Evolutionary conservation across 2,888 invertebrate genomes (phyloP).

Genomic region (Papilio gigon): DNA sequence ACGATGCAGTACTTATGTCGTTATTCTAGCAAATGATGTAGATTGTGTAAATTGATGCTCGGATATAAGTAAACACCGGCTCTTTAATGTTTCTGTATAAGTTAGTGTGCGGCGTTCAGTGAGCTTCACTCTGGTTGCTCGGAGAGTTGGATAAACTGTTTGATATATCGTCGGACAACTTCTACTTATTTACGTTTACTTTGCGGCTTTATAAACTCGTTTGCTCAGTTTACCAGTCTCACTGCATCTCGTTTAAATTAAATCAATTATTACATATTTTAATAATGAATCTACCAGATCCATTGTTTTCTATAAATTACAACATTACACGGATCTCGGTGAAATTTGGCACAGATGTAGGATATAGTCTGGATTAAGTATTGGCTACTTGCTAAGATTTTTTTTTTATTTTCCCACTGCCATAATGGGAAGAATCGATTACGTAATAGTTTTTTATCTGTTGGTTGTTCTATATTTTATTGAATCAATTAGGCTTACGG

Average conservation of each 20-base stretch:
- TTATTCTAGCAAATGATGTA: neutral
- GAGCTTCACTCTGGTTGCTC: constrained; percentile 17
- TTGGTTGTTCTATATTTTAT: too few species aligned
- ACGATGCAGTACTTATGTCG: too few species aligned
- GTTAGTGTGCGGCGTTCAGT: neutral
- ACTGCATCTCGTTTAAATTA: constrained; percentile 19
- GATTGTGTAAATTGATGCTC: constrained; percentile 4
- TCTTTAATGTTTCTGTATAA: constrained; percentile 16
- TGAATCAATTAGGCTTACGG: neutral
- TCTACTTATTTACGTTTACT: constrained; percentile 25
- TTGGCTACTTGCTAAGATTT: too few species aligned
- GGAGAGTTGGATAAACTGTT: constrained; percentile 28
- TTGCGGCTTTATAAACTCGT: neutral
- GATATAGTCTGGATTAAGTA: too few species aligned
- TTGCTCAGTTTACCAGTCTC: neutral
- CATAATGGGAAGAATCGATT: too few species aligned
- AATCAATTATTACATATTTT: too few species aligned
- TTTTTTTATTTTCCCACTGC: too few species aligned
- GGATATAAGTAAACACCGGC: constrained; percentile 23
- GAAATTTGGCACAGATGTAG: too few species aligned
- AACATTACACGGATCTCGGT: too few species aligned
- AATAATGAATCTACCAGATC: too few species aligned
- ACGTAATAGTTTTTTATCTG: too few species aligned
- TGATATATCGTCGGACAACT: constrained; percentile 22
- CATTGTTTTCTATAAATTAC: too few species aligned